phyloP scores from a whole-genome alignment of 2,888 invertebrate species.

The Mantis religiosa region DNA sequence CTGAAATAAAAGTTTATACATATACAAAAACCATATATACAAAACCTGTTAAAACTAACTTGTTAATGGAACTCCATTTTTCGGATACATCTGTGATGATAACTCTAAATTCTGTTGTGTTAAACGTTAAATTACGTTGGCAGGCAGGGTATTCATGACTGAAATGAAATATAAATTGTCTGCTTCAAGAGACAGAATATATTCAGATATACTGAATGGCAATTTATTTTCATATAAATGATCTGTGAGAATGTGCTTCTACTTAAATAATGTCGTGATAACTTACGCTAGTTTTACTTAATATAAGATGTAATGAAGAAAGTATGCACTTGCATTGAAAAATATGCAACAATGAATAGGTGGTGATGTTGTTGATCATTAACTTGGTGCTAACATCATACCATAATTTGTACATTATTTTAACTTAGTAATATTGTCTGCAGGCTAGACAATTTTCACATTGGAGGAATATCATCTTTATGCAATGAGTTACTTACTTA shows the following conservation, averaged over 20 bases:
- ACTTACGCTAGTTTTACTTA: constrained; percentile 29
- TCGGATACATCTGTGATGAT: neutral
- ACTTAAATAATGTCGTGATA: constrained; percentile 28
- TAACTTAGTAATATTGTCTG: neutral
- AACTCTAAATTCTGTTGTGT: neutral
- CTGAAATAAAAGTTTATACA: neutral
- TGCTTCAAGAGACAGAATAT: neutral
- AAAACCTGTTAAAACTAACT: neutral
- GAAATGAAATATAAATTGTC: neutral
- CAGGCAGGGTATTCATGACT: neutral
- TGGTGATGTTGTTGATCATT: neutral
- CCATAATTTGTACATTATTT: neutral
- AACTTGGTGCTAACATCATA: neutral
- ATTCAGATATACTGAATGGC: constrained; percentile 5
- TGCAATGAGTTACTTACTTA: constrained; percentile 7
- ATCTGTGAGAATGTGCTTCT: constrained; percentile 20
- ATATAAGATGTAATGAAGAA: neutral
- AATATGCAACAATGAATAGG: neutral
- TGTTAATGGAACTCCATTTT: neutral
- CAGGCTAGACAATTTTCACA: neutral
- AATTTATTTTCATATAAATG: constrained; percentile 28
- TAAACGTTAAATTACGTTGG: neutral
- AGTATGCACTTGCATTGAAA: neutral
- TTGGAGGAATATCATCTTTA: neutral
- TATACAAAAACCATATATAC: neutral